Conservation (phyloP, 2,888 invertebrate genomes). For the Proisotoma minuta region DNA sequence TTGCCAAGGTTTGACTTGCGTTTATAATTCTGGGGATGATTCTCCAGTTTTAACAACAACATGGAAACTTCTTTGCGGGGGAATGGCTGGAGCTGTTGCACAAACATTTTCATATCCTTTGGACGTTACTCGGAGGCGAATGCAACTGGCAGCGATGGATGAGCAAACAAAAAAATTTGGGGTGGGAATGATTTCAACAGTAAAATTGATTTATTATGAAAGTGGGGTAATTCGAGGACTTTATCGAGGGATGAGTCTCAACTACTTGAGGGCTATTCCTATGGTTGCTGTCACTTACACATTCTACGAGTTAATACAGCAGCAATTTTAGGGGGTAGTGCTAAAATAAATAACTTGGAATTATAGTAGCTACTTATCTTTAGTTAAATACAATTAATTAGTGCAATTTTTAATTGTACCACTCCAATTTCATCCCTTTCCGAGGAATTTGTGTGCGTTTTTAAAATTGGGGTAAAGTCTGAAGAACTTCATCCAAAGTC, state of each 20-base stretch:
- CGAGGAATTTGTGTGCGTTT: too few relatives aligned
- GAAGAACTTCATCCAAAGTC: too few relatives aligned
- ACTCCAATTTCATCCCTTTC: too few relatives aligned
- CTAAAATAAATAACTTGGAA: too few relatives aligned
- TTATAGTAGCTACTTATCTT: too few relatives aligned
- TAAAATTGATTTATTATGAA: slow-evolving; percentile 70
- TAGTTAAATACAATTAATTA: too few relatives aligned
- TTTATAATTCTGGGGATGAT: slow-evolving; percentile 44
- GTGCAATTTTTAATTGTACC: too few relatives aligned
- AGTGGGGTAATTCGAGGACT: slow-evolving; percentile 74
- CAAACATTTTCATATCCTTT: slow-evolving; percentile 85
- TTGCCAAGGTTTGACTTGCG: slow-evolving; percentile 29
- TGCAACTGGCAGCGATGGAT: slow-evolving; percentile 88
- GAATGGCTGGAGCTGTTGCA: slow-evolving; percentile 77
- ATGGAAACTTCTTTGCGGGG: slow-evolving; percentile 79
- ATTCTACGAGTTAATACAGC: slow-evolving; percentile 80
- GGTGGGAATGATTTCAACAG: slow-evolving; percentile 66
- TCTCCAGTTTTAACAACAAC: slow-evolving; percentile 75
- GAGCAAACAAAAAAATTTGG: slow-evolving; percentile 70
- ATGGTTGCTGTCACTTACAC: slow-evolving; percentile 89
- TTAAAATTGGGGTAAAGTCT: too few relatives aligned
- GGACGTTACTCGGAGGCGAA: slow-evolving; percentile 82
- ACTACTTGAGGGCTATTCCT: slow-evolving; percentile 86
- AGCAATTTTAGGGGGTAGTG: too few relatives aligned
- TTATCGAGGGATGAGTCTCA: slow-evolving; percentile 86